Evolutionary conservation across 2,113 vertebrate genomes (phyloP).

Genomic region (Syngnathus scovelli): DNA sequence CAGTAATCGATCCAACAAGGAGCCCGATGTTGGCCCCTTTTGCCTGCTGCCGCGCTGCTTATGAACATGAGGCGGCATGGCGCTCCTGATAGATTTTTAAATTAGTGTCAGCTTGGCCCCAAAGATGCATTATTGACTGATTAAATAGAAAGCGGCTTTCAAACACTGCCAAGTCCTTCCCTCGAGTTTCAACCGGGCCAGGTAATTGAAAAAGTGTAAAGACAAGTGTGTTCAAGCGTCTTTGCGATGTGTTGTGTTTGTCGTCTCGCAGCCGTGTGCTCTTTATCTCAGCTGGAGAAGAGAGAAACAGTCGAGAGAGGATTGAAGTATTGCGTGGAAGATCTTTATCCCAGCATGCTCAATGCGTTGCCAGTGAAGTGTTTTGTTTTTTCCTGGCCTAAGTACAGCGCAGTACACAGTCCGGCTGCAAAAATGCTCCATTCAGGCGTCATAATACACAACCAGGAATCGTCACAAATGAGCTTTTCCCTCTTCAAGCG

Average conservation of each 20-base stretch:
- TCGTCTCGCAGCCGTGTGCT: conserved; percentile 36
- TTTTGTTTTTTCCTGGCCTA: conserved; percentile 39
- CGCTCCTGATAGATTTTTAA: conserved; percentile 79
- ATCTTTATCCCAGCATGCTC: conserved; percentile 54
- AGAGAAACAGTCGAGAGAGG: conserved; percentile 54
- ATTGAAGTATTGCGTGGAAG: conserved; percentile 63
- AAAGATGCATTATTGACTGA: conserved; percentile 81
- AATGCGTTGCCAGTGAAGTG: conserved; percentile 21
- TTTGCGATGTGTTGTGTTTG: conserved; percentile 42
- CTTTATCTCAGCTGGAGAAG: conserved; percentile 63
- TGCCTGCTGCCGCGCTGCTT: conserved; percentile 49
- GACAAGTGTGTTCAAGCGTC: conserved; percentile 48
- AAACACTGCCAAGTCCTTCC: conserved; percentile 68
- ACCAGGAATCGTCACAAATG: not conserved
- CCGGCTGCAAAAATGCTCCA: conserved; percentile 3
- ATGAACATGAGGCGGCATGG: conserved; percentile 67
- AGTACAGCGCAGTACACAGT: conserved; percentile 29
- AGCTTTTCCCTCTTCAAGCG: no score
- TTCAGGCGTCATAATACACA: not conserved
- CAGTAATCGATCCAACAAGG: conserved; percentile 67
- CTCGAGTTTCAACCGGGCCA: conserved; percentile 69
- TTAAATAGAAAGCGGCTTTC: conserved; percentile 75
- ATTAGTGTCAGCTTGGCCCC: conserved; percentile 78
- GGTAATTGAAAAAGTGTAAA: conserved; percentile 77
- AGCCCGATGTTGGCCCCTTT: conserved; percentile 44